phyloP scores from a whole-genome alignment of 2,888 invertebrate species.

The Abscondita cerata region DNA sequence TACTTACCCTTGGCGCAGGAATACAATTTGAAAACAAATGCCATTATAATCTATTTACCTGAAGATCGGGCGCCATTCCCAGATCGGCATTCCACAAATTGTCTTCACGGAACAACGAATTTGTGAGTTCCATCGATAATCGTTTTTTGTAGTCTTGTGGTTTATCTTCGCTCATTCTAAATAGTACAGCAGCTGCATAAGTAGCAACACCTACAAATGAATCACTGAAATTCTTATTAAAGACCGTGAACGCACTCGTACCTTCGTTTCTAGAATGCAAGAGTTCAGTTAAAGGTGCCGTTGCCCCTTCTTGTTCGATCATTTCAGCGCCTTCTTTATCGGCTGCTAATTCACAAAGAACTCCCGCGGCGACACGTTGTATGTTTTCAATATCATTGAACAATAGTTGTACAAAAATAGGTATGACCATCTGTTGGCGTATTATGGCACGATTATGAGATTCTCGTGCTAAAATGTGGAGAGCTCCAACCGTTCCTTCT shows the following conservation, averaged over 20 bases:
- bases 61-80: constrained; percentile 86
- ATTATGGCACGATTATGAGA: constrained; percentile 92
- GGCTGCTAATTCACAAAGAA: constrained; percentile 93
- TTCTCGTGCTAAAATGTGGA: constrained; percentile 96
- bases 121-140: constrained; percentile 93
- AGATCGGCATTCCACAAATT: constrained; percentile 90
- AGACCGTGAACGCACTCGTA: constrained; percentile 26
- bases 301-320: constrained; percentile 97
- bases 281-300: constrained; percentile 92
- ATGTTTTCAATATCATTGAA: constrained; percentile 98
- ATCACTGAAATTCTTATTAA: neutral
- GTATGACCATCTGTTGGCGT: constrained; percentile 90
- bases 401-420: constrained; percentile 94
- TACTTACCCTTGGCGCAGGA: too few relatives aligned
- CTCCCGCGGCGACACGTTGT: constrained; percentile 95
- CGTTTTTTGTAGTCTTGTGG: constrained; percentile 98
- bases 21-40: too few relatives aligned
- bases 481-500: constrained; percentile 96
- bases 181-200: constrained; percentile 96
- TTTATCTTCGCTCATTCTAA: constrained; percentile 98
- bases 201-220: constrained; percentile 79
- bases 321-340: constrained; percentile 98
- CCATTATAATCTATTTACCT: constrained; percentile 66
- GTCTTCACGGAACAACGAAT: constrained; percentile 91
- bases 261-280: constrained; percentile 96